phyloP scores from a whole-genome alignment of 2,797 vertebrate genomes.

The Chelon auratus region DNA sequence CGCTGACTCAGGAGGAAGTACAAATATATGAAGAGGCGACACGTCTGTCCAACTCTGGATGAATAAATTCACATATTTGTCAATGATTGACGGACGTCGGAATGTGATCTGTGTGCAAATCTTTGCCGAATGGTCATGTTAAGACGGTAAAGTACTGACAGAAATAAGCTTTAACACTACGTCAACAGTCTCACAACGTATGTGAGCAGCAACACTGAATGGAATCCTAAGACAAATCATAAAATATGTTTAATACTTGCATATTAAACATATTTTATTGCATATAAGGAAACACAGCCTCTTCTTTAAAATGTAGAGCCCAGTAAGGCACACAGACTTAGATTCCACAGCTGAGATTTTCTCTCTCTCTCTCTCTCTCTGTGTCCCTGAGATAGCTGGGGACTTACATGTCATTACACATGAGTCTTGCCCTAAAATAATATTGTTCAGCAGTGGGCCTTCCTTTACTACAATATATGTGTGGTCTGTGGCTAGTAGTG shows the following conservation, averaged over 20 bases:
- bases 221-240: too few relatives aligned
- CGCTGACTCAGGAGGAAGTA: background rate
- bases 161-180: too few relatives aligned
- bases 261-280: background rate
- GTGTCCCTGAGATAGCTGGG: constrained; percentile 9
- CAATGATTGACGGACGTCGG: background rate
- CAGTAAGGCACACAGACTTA: background rate
- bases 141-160: too few relatives aligned
- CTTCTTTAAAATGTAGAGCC: too few relatives aligned
- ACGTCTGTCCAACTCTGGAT: background rate
- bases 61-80: background rate
- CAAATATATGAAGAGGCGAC: too few relatives aligned
- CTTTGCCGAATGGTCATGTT: too few relatives aligned
- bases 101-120: too few relatives aligned
- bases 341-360: background rate
- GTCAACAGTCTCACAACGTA: background rate
- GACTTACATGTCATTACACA: constrained; percentile 40
- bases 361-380: constrained; percentile 8
- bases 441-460: constrained; percentile 47
- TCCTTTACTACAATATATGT: constrained; percentile 9
- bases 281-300: too few relatives aligned
- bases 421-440: constrained; percentile 44
- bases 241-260: background rate
- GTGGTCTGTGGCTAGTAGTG: constrained; percentile 42
- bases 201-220: background rate